phyloP scores from a whole-genome alignment of 2,797 vertebrate species.

The Enteromius fasciolatus region DNA sequence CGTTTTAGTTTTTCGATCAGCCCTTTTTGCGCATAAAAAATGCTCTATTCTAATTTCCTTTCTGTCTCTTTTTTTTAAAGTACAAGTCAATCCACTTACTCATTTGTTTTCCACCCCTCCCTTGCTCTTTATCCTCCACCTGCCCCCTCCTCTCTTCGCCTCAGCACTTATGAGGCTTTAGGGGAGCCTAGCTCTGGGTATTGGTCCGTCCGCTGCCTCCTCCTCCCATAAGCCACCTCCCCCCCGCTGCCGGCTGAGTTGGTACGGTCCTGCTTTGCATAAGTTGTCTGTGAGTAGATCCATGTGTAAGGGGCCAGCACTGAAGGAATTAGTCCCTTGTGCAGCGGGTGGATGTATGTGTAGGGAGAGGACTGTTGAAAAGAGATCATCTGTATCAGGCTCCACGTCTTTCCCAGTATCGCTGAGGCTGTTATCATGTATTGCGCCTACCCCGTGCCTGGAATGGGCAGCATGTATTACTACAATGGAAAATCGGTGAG shows the following conservation, averaged over 20 bases:
- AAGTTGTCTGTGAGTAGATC: constrained; percentile 93
- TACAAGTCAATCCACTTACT: constrained; percentile 73
- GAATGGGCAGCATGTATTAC: constrained; percentile 98
- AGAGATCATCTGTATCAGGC: constrained; percentile 64
- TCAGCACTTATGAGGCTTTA: constrained; percentile 82
- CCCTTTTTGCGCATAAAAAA: constrained; percentile 65
- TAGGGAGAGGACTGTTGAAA: constrained; percentile 68
- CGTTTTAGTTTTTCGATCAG: constrained; percentile 63
- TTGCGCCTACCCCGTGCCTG: constrained; percentile 96
- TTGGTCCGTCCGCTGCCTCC: constrained; percentile 70
- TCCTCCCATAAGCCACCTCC: constrained; percentile 72
- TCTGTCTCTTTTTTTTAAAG: constrained; percentile 54
- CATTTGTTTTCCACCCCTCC: constrained; percentile 64
- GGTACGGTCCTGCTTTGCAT: constrained; percentile 96
- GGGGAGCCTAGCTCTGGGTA: constrained; percentile 76
- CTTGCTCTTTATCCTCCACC: constrained; percentile 53
- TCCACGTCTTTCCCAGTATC: constrained; percentile 64
- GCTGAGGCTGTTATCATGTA: constrained; percentile 86
- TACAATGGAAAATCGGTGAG: constrained; percentile 99
- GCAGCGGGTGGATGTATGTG: constrained; percentile 84
- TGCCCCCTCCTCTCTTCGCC: constrained; percentile 73
- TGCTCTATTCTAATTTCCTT: constrained; percentile 61
- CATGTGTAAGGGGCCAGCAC: constrained; percentile 83
- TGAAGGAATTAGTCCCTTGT: constrained; percentile 85
- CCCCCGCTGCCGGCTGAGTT: constrained; percentile 78